Base-by-base conservation (phyloP, 2,113 vertebrate species). In the Apodemus speciosus region DNA sequence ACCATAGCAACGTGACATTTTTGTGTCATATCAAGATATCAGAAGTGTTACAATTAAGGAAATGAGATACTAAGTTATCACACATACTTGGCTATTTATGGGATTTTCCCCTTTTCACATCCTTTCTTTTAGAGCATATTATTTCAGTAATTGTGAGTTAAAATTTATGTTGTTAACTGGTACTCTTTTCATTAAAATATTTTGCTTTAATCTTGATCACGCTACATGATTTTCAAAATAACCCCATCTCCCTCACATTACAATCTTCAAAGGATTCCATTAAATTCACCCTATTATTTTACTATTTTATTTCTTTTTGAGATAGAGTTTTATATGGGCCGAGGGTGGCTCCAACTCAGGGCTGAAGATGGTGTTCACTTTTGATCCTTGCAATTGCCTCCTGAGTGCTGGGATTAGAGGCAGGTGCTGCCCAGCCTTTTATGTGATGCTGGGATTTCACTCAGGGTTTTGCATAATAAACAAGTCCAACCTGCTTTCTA, bases 11-110 rank as follows among this genome's bases (percentile, higher is more conserved):
- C 83, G 46, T 64, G 68, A 83, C 90, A 79, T 80, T 77, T 51
- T 86, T 56, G 27, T 95, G 75, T 89, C 69, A 38, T 6, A 9
- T 64, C 4, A 20, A 75, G 27, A 60, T 86, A 62, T 79, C 49
- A 93, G 38, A 93, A 95, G 77, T 75, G 86, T 46, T 62, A 73
- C 6, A 85, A 20, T 91, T 58, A 77, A 86, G 38, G 35, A 88
- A 85, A 81, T 56, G 16, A 77, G 46, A 27, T 51, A 51, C 15
- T 73, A 60, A 80, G 56, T 27, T 53, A 14, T 88, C 35, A 77
- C 62, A 53, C 20, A 16, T 69, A 49, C 21, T 62, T 68, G 20
- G 27, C 51, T 53, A 3, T 94, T 90, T 85, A 73, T 90, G 32
- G 64, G 18, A 35, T 83, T 91, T 40, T 30, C 49, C 0, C 18